These are phyloP conservation scores for Crepidodera aurea DNA, from an alignment of 2,888 invertebrate genomes.

Conservation along the genomic window DNA sequence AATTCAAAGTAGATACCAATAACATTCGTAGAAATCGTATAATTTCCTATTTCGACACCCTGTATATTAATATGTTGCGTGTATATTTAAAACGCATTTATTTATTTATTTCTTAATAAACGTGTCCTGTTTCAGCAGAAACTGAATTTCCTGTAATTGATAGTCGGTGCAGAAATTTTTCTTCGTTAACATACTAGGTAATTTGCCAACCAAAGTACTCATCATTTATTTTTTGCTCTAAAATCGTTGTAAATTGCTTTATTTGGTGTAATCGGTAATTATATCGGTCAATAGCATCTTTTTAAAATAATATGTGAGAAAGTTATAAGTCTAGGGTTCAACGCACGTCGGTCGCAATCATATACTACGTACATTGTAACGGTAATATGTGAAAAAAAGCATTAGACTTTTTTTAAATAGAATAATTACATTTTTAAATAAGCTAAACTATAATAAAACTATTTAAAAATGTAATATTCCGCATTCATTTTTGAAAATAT, in stretches of 20 bases:
- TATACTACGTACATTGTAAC: no score
- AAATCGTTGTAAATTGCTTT: background rate
- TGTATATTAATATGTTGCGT: background rate
- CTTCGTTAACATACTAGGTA: conserved; percentile 1
- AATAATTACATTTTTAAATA: no score
- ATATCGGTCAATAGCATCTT: background rate
- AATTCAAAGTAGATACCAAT: no score
- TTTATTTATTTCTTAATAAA: conserved; percentile 3
- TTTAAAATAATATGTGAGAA: background rate
- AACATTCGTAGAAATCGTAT: no score
- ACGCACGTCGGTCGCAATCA: background rate
- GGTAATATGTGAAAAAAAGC: no score
- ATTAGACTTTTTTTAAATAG: no score
- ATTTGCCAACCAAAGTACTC: background rate
- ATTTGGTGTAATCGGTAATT: background rate
- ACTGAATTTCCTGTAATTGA: conserved; percentile 9
- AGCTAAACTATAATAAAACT: no score
- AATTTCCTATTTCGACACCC: no score
- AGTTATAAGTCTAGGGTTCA: background rate
- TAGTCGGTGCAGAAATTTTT: background rate
- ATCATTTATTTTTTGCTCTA: background rate
- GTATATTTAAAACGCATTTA: background rate
- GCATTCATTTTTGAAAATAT: no score
- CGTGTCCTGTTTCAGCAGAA: conserved; percentile 5
- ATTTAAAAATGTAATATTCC: no score